Percentiles rank a stretch among this genome's conserved stretches.
These are phyloP conservation scores for Anthoptus insignis DNA, from an alignment of 2,888 invertebrate species.

Conservation along the genomic window DNA sequence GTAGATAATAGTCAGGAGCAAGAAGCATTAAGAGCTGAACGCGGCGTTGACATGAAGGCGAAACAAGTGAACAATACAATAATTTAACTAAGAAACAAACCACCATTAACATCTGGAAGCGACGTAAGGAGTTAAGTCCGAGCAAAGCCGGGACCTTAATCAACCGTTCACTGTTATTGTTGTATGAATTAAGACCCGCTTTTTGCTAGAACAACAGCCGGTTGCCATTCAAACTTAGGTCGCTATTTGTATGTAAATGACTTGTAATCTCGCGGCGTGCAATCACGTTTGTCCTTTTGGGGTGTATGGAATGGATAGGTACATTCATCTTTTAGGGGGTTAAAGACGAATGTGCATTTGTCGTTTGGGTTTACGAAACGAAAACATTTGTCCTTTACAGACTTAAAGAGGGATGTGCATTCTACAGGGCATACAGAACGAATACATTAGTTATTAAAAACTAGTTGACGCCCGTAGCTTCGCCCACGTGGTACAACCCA, in stretches of 20 bases:
- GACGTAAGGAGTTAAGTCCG: slow-evolving; percentile 57
- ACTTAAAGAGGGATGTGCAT: too few species aligned
- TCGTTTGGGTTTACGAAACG: too few species aligned
- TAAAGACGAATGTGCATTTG: too few species aligned
- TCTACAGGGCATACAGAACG: too few species aligned
- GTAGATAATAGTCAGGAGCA: background rate
- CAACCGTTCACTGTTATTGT: slow-evolving; percentile 72
- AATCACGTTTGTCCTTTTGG: slow-evolving; percentile 64
- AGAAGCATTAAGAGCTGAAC: background rate
- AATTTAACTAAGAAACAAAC: slow-evolving; percentile 60
- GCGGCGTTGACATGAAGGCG: slow-evolving; percentile 5
- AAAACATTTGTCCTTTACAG: too few species aligned
- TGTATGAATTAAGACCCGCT: slow-evolving; percentile 77
- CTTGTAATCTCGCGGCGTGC: slow-evolving; percentile 75
- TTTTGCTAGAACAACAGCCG: slow-evolving; percentile 81
- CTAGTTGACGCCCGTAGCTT: too few species aligned
- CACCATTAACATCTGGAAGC: slow-evolving; percentile 56
- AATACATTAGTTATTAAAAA: too few species aligned
- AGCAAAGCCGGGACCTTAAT: slow-evolving; percentile 62
- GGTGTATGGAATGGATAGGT: too few species aligned
- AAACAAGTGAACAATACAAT: slow-evolving; percentile 18
- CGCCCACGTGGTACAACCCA: too few species aligned
- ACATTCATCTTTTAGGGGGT: too few species aligned
- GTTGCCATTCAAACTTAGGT: slow-evolving; percentile 77
- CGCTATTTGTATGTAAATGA: slow-evolving; percentile 84